Evolutionary conservation across 2,797 vertebrate genomes (phyloP).

Genomic region (Notolepis coatsorum): DNA sequence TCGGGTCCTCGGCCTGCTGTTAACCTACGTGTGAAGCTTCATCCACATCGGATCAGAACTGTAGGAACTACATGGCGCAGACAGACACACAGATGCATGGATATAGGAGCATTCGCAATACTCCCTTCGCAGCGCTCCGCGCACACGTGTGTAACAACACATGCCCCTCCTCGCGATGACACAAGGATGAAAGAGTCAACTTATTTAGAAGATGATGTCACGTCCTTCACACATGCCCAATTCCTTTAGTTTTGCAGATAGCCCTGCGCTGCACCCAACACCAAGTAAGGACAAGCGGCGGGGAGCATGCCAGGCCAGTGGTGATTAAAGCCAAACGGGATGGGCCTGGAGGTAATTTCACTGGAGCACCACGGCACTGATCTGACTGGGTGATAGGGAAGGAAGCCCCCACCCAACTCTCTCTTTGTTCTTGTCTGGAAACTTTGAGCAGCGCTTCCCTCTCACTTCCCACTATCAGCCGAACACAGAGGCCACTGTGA

Average conservation of each 20-base stretch:
- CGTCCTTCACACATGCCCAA: constrained; percentile 39
- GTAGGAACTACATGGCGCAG: no score
- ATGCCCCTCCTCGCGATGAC: constrained; percentile 16
- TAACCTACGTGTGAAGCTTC: no score
- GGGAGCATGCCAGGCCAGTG: neutral
- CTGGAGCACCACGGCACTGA: constrained; percentile 41
- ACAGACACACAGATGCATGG: no score
- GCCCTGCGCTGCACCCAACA: neutral
- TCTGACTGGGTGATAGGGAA: constrained; percentile 78
- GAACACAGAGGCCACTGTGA: constrained; percentile 19
- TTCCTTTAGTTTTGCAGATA: constrained; percentile 11
- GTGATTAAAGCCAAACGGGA: constrained; percentile 45
- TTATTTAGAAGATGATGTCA: constrained; percentile 49
- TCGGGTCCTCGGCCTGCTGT: no score
- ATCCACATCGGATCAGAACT: no score
- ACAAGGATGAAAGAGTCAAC: constrained; percentile 19
- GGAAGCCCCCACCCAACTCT: constrained; percentile 88
- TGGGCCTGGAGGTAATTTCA: constrained; percentile 57
- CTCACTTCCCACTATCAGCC: constrained; percentile 27
- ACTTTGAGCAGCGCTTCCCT: constrained; percentile 67
- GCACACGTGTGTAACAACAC: no score
- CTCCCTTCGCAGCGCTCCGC: no score
- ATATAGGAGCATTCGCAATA: no score
- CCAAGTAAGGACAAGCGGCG: constrained; percentile 57
- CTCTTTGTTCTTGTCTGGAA: constrained; percentile 80